Evolutionary conservation across 2,797 vertebrate genomes (phyloP), one percentile per base, ranked within the genome.

Genomic region (Melanotaenia parkinsoni): DNA sequence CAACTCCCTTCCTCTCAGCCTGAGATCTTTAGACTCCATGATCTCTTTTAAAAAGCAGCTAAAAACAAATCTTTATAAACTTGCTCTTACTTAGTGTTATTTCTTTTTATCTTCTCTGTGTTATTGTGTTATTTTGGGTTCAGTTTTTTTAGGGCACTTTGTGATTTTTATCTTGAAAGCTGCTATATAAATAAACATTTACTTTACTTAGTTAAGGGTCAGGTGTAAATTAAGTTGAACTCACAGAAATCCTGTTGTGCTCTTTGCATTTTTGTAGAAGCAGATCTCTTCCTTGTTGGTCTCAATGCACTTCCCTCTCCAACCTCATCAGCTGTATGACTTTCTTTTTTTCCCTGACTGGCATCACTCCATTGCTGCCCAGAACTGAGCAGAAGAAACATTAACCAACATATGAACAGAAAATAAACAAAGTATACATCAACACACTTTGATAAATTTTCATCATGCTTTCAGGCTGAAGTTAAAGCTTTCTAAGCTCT

Each of bases 171-270:
- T 28, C 28, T 28, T 28, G 28, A 28, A 28, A 28, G 28, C 28
- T 28, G 0, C 28, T 28, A 28, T 28, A 28, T 28, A 28, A 28
- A 28, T 28, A 28, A 28, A 28, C 28, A 28, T 28, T 28, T 28
- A 28, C 28, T 28, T 28, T 28, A 28, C 28, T 28, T 12, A 12
- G 37, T 38, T 11, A 2, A 37, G 37, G 12, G 11, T 38, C 11
- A 51, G 10, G 32, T 22, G 12, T 18, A 30, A 54, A 63, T n/a
- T 67, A 1, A 51, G 35, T 35, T 70, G 5, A 58, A 89, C 95
- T 94, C 77, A 97, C 96, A 74, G 70, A 53, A 58, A 18, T 91
- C 71, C 54, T 67, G 65, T 28, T 81, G 88, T 0, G 77, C 60
- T 20, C 72, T 87, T 0, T 68, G 81, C 67, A 71, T 89, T 0